Conservation (phyloP, 2,888 invertebrate genomes). For the Drosophila longiperda region DNA sequence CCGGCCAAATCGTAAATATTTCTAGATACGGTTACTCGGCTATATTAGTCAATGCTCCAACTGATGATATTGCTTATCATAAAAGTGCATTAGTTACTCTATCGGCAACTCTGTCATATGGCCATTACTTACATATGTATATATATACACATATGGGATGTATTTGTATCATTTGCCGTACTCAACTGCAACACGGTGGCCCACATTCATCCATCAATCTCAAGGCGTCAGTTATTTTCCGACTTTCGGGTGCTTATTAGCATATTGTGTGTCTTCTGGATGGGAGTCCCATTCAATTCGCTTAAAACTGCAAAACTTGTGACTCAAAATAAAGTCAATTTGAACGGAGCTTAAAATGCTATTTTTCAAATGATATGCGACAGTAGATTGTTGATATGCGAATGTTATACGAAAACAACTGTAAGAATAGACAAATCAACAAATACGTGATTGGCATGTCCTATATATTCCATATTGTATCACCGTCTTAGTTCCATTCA, state of each 20-base stretch:
- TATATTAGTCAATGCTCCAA: slow-evolving; percentile 67
- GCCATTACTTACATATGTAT: background rate
- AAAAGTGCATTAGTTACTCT: slow-evolving; percentile 26
- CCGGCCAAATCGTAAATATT: slow-evolving; percentile 42
- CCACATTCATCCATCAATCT: slow-evolving; percentile 66
- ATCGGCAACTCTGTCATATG: slow-evolving; percentile 17
- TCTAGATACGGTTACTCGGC: slow-evolving; percentile 22
- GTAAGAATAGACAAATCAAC: background rate
- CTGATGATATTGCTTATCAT: slow-evolving; percentile 39
- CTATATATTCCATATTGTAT: slow-evolving; percentile 1
- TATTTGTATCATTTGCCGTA: slow-evolving; percentile 2
- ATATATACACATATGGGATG: background rate
- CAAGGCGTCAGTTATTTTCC: slow-evolving; percentile 36
- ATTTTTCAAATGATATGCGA: slow-evolving; percentile 9
- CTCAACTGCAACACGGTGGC: slow-evolving; percentile 21
- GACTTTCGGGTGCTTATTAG: slow-evolving; percentile 49
- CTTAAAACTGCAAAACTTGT: slow-evolving; percentile 38
- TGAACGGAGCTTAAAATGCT: background rate
- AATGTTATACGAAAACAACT: background rate
- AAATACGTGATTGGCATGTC: too few species aligned
- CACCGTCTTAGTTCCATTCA: background rate
- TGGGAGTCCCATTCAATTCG: slow-evolving; percentile 10
- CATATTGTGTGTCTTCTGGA: slow-evolving; percentile 25
- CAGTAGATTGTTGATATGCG: background rate
- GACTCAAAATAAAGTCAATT: slow-evolving; percentile 14